Conservation (phyloP, 2,797 vertebrate genomes). For the Alosa sapidissima region DNA sequence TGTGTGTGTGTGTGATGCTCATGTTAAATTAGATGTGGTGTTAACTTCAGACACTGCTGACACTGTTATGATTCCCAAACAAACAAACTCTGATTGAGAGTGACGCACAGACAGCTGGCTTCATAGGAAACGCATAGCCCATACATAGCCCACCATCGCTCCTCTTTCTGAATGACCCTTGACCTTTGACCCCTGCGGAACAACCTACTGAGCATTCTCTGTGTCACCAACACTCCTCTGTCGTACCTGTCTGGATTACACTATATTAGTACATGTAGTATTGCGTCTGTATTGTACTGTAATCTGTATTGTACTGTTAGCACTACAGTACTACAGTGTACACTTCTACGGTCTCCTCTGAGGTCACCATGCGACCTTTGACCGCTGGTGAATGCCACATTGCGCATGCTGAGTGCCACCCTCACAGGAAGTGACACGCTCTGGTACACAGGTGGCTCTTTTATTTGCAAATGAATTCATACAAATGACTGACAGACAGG, state of each 20-base stretch:
- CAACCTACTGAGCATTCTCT: no score
- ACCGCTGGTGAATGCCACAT: not conserved
- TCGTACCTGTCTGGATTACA: no score
- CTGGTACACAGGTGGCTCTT: not conserved
- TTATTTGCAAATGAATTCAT: constrained; percentile 2
- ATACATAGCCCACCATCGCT: no score
- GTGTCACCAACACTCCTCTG: no score
- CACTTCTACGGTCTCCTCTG: no score
- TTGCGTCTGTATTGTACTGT: no score
- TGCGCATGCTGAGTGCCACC: not conserved
- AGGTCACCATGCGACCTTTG: no score
- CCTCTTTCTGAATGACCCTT: no score
- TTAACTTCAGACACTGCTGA: not conserved
- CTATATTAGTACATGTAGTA: no score
- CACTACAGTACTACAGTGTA: no score
- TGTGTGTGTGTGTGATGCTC: not conserved
- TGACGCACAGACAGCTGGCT: not conserved
- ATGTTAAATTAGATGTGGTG: not conserved
- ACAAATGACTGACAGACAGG: not conserved
- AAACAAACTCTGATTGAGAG: not conserved
- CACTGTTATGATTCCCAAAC: not conserved
- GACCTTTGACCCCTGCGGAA: no score
- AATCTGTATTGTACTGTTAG: no score
- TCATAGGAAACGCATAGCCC: not conserved
- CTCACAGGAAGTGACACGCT: not conserved